A percentile compares a stretch with the other conserved stretches of the same genome.
Evolutionary conservation across 1,140 invertebrate genomes (phyloP).

Genomic region (Nylanderia fulva): DNA sequence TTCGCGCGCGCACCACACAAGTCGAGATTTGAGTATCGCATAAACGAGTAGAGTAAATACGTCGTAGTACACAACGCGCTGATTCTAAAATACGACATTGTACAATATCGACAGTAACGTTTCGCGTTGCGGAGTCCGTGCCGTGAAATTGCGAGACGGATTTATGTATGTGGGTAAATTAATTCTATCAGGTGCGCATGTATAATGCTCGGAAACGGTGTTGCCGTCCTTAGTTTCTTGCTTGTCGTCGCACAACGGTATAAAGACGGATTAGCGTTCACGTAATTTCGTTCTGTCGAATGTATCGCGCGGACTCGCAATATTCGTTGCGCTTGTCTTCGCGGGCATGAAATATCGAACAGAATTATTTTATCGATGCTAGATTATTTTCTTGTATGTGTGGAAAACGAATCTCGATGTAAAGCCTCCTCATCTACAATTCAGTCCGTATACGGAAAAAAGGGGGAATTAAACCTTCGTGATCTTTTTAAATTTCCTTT

Average conservation of each 20-base stretch:
- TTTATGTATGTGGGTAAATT: constrained; percentile 52
- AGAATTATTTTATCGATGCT: not conserved
- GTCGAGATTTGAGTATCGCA: not conserved
- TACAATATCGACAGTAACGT: constrained; percentile 47
- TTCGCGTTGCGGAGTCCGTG: constrained; percentile 40
- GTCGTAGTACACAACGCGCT: not conserved
- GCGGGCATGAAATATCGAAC: not conserved
- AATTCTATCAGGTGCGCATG: constrained; percentile 48
- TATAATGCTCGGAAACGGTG: constrained; percentile 45
- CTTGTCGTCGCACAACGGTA: constrained; percentile 46
- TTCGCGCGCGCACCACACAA: not conserved
- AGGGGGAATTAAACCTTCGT: not conserved
- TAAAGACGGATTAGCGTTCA: constrained; percentile 57
- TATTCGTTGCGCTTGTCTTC: not conserved
- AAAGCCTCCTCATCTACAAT: constrained; percentile 17
- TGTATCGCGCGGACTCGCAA: constrained; percentile 5
- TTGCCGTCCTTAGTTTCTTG: constrained; percentile 36
- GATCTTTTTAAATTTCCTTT: not conserved
- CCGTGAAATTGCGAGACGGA: constrained; percentile 55
- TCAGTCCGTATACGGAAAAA: not conserved
- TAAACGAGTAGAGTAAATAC: constrained; percentile 16
- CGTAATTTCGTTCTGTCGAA: constrained; percentile 52
- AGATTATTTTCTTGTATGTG: constrained; percentile 28
- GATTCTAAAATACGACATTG: constrained; percentile 47
- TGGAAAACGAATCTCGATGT: not conserved